Conservation (phyloP, 1,140 invertebrate species). For the Drosophila arawakana region DNA sequence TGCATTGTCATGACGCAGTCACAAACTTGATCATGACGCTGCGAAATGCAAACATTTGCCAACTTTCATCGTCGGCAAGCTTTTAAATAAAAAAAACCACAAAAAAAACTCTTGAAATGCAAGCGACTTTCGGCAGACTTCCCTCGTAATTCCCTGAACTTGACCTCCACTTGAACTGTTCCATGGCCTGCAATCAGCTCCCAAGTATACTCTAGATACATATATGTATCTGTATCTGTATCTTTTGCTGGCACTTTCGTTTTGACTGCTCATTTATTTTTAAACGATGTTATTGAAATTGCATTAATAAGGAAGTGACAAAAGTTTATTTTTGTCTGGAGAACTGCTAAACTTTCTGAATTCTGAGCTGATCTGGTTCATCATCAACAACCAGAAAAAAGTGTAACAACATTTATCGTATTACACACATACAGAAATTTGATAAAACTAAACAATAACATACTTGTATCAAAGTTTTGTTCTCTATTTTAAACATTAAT, state of each 20-base stretch:
- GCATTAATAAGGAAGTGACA: constrained; percentile 78
- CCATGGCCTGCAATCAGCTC: constrained; percentile 5
- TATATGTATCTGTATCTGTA: not conserved
- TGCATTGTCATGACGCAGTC: constrained; percentile 49
- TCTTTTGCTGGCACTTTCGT: constrained; percentile 38
- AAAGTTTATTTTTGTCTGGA: constrained; percentile 76
- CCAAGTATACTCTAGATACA: not conserved
- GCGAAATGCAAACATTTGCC: constrained; percentile 28
- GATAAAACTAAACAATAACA: not conserved
- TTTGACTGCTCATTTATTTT: constrained; percentile 63
- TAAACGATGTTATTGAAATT: constrained; percentile 71
- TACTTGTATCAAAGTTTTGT: not conserved
- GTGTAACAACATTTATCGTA: constrained; percentile 9
- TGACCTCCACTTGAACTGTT: constrained; percentile 54
- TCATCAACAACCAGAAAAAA: not conserved
- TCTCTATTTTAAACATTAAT: not conserved
- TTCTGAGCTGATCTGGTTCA: constrained; percentile 11
- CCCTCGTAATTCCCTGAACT: constrained; percentile 25
- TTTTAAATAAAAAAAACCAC: not conserved
- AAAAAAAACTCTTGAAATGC: constrained; percentile 1
- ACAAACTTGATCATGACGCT: constrained; percentile 54
- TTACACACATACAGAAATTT: constrained; percentile 1
- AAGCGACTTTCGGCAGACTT: constrained; percentile 24
- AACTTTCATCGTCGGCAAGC: constrained; percentile 31
- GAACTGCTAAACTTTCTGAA: constrained; percentile 1